Percentiles rank a stretch among this genome's conserved stretches.
Conservation (phyloP, 1,140 invertebrate species). For the Sinella curviseta region DNA sequence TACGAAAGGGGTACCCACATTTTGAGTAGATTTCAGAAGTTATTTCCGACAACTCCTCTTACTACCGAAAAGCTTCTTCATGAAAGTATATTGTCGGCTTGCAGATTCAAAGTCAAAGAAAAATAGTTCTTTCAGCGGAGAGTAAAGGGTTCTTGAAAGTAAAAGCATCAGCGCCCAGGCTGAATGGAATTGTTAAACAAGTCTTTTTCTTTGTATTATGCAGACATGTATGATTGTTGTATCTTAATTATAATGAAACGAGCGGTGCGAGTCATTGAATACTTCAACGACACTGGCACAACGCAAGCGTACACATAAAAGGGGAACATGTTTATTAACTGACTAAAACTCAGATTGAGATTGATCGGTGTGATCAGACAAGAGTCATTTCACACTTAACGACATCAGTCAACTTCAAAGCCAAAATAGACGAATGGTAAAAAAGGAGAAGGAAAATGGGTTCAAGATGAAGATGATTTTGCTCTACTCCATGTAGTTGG, state of each 20-base stretch:
- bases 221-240: not conserved
- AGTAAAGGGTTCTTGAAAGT: not conserved
- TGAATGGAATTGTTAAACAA: not conserved
- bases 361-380: slow-evolving; percentile 45
- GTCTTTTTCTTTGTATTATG: not conserved
- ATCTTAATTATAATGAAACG: slow-evolving; percentile 14
- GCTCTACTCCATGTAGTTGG: not conserved
- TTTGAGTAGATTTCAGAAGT: too few relatives aligned
- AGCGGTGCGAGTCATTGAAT: not conserved
- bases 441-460: not conserved
- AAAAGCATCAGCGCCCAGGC: not conserved
- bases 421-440: slow-evolving; percentile 11
- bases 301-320: not conserved
- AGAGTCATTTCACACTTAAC: slow-evolving; percentile 45
- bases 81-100: too few relatives aligned
- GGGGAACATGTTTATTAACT: not conserved
- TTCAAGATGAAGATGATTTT: not conserved
- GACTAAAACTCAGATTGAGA: slow-evolving; percentile 28
- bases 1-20: too few relatives aligned
- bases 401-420: slow-evolving; percentile 31
- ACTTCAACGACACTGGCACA: not conserved
- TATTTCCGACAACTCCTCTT: too few relatives aligned
- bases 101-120: not conserved
- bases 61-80: too few relatives aligned
- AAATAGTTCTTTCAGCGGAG: not conserved